Base-by-base conservation (phyloP, 2,113 vertebrate genomes). In the Neolamprologus modestus region DNA sequence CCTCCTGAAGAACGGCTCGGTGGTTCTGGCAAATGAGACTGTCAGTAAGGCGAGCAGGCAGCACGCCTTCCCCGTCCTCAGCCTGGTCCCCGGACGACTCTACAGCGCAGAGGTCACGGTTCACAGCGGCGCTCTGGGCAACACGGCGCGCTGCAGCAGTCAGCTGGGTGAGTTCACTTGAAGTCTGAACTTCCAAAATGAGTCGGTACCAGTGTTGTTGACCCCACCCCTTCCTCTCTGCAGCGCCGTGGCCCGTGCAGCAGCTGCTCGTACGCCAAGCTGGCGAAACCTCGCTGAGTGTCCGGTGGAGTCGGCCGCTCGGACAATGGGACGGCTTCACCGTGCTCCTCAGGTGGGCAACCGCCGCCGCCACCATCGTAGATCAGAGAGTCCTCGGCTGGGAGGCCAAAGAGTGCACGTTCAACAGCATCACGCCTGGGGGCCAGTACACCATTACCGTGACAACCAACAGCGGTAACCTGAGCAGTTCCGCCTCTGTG, bases 271-370 rank as follows among this genome's bases (percentile, higher is more conserved):
- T 99, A 82, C 97, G 95, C 82, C 97, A 98, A 13, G 93, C 95
- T 21, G 97, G 97, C 24, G 98, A 99, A 88, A 96, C 97, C 1
- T 96, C 97, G 0, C 95, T 99, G 76, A 95, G 94, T 3, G 83
- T 97, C 63, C 94, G 92, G 92, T 99, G 98, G 98, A 90, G 81
- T 24, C 93, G 89, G 1, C 98, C 98, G 1, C 5, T 26, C 2
- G 96, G 97, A 0, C 97, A 98, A 54, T 98, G 98, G 98, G 97
- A 99, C 35, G 89, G 92, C 76, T 98, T 98, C 86, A 97, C 95
- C 5, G 96, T 97, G 50, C 95, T 96, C 6, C 94, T 99, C 68
- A 93, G 84, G 21, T 91, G 96, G 85, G 93, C 79, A 31, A 92
- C 96, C 26, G 92, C 96, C 24, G 79, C 94, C 3, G 42, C 91